A percentile compares a stretch with the other conserved stretches of the same genome.
These are phyloP conservation scores for Australoheros scitulus DNA, from an alignment of 2,113 vertebrate genomes.

Conservation along the genomic window DNA sequence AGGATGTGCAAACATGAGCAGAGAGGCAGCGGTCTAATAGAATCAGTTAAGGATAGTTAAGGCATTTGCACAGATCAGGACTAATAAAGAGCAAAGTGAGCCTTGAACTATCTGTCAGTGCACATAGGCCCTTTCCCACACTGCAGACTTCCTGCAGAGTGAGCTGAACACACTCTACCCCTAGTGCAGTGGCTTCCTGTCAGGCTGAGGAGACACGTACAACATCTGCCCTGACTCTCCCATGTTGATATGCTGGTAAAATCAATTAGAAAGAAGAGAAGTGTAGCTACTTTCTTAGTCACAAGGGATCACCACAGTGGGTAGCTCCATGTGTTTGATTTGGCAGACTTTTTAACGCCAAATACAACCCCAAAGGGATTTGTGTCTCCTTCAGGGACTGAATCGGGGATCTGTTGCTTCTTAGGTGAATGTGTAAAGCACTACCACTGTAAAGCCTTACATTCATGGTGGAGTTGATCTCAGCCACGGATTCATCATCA, in stretches of 20 bases:
- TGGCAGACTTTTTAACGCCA: background rate
- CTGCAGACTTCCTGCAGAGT: conserved; percentile 59
- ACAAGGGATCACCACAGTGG: background rate
- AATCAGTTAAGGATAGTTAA: conserved; percentile 8
- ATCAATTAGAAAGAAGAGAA: background rate
- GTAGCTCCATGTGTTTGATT: background rate
- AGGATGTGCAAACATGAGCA: conserved; percentile 1
- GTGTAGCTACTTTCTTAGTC: background rate
- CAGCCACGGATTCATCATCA: conserved; percentile 94
- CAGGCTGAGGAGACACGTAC: conserved; percentile 47
- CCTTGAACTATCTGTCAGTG: conserved; percentile 27
- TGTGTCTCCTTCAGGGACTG: background rate
- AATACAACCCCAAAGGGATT: background rate
- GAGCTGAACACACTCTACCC: conserved; percentile 31
- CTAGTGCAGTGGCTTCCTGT: conserved; percentile 44
- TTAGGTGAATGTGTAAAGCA: background rate
- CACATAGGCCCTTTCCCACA: conserved; percentile 60
- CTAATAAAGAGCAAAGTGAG: conserved; percentile 25
- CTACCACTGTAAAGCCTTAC: conserved; percentile 78
- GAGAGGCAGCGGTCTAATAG: background rate
- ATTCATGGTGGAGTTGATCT: conserved; percentile 99
- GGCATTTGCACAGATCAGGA: conserved; percentile 14
- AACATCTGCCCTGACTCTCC: conserved; percentile 4
- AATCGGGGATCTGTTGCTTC: background rate
- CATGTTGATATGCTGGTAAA: background rate